Evolutionary conservation across 37 sponge, comb jelly and placozoan genomes (phyloP).

Genomic region (Haliclona indistincta): DNA sequence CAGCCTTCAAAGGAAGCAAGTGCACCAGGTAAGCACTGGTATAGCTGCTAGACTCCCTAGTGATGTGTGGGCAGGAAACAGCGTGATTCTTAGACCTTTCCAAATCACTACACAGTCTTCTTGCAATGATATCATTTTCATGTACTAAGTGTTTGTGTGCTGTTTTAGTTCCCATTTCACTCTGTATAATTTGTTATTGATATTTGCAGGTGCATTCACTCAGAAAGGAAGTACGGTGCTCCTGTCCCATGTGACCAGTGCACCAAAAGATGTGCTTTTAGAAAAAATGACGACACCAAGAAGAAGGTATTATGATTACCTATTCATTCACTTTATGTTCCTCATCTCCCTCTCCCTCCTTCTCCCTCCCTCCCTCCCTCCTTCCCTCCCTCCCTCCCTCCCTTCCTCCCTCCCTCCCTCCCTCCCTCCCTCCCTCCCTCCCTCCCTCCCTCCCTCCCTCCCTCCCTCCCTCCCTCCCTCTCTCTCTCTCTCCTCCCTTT

Average conservation of each 20-base stretch:
- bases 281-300: constrained; percentile 55
- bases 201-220: constrained; percentile 60
- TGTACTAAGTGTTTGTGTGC: constrained; percentile 5
- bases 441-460: not conserved
- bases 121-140: not conserved
- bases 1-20: constrained; percentile 81
- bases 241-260: constrained; percentile 78
- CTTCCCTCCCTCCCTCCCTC: constrained; percentile 1
- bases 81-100: not conserved
- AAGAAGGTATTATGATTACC: constrained; percentile 48
- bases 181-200: not conserved
- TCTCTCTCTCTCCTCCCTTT: not conserved
- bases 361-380: constrained; percentile 11
- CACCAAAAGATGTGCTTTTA: constrained; percentile 78
- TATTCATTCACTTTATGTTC: not conserved
- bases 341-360: constrained; percentile 5
- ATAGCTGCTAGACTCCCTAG: too few species aligned
- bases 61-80: too few species aligned
- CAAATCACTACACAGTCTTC: not conserved
- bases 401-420: not conserved
- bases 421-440: not conserved
- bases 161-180: not conserved
- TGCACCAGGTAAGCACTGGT: constrained; percentile 61
- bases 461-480: not conserved
- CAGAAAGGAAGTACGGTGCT: constrained; percentile 77